Evolutionary conservation across 2,797 vertebrate species (phyloP), one percentile per base, ranked within the genome.

Genomic region (Brachyalestes nurse): DNA sequence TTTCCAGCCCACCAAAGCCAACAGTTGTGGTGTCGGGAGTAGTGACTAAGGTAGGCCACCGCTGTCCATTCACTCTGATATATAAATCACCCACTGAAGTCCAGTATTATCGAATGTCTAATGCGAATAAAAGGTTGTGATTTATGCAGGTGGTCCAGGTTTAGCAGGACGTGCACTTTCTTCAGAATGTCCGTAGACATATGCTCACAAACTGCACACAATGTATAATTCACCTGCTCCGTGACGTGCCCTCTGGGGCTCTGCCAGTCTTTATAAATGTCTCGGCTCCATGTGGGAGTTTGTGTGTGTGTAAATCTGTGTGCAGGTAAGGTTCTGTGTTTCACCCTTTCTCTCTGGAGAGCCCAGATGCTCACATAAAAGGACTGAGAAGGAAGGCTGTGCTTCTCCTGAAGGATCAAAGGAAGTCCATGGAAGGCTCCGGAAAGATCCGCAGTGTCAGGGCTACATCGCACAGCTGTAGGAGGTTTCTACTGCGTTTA

Each of bases 21-120:
- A 90, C 93, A 0, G 92, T 96, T 78, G 92, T 95, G 87, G 95
- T 97, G 89, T 97, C 96, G 0, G 96, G 96, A 55, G 96, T 95
- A 66, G 89, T 97, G 77, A 93, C 96, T 77, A 94, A 95, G 95
- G 96, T 97, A 93, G 87, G 93, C 86, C 40, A 38, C 2, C 6
- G 0, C 28, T 12, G 21, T 47, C 21, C 25, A 23, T 66, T 55
- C 47, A 70, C 62, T 40, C 13, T 14, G 17, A 42, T 38, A 42
- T 38, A 28, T 34, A 25, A 47, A 14, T 12, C 12, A 12, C 60
- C 49, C 19, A 10, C 51, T 72, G 14, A 28, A 57, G 7, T 40
- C 17, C 71, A n/a, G 47, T 19, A 21, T 40, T 40, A 55, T 55
- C 71, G 2, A n/a, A 72, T 5, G 25, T n/a, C 23, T 47, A n/a